phyloP scores from a whole-genome alignment of 2,888 invertebrate species.

The Venusia cambrica region DNA sequence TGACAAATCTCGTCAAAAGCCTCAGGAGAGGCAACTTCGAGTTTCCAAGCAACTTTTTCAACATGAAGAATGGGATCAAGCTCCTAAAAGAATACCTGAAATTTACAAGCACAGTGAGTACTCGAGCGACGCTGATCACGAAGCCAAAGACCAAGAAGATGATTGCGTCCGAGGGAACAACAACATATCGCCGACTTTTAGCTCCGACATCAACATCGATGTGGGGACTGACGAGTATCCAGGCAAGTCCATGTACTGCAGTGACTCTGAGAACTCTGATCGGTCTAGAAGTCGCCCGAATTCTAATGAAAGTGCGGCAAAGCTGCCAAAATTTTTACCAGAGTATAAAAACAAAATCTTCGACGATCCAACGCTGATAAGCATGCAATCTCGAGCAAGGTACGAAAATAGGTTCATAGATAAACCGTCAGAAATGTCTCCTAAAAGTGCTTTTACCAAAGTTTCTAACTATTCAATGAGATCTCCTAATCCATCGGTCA shows the following conservation, averaged over 20 bases:
- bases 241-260: constrained; percentile 68
- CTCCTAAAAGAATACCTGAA: constrained; percentile 63
- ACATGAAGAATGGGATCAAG: constrained; percentile 72
- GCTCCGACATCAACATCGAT: constrained; percentile 75
- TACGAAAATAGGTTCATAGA: constrained; percentile 71
- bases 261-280: constrained; percentile 76
- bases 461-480: constrained; percentile 80
- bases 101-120: constrained; percentile 69
- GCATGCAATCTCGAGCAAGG: constrained; percentile 75
- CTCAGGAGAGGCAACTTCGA: constrained; percentile 77
- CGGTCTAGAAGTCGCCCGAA: constrained; percentile 74
- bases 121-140: constrained; percentile 58
- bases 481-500: constrained; percentile 86
- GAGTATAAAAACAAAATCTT: constrained; percentile 82
- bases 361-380: constrained; percentile 79
- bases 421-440: constrained; percentile 73
- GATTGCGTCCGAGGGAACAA: constrained; percentile 66
- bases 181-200: constrained; percentile 71
- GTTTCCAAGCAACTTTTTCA: constrained; percentile 74
- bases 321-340: constrained; percentile 74
- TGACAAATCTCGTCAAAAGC: constrained; percentile 87
- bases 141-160: constrained; percentile 65
- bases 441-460: constrained; percentile 93
- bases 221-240: constrained; percentile 78
- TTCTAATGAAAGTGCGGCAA: constrained; percentile 77